Evolutionary conservation across 2,113 vertebrate genomes (phyloP), one percentile per base, ranked within the genome.

Genomic region (Corapipo altera): DNA sequence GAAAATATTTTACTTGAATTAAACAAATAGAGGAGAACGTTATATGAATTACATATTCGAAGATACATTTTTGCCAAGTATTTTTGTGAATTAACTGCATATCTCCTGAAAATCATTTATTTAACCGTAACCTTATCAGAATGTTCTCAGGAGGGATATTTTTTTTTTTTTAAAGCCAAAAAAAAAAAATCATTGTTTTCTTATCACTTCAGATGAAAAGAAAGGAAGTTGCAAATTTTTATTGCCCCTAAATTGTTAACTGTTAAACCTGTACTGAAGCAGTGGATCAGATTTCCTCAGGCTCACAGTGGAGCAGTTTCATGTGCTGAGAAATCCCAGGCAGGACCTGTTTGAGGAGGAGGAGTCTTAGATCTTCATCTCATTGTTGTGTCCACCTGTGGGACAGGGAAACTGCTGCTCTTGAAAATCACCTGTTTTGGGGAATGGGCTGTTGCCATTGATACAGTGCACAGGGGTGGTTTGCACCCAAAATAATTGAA

Each of bases 21-120:
- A 95, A 97, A 94, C 93, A 97, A 98, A 96, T 91, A 93, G 76
- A 90, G 58, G 83, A 48, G 69, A 77, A 80, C 11, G 28, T 54
- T 97, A 51, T 7, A 89, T 44, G 32, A 69, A 78, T 78, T 86
- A 86, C 74, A 72, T 81, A 75, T 33, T 89, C 15, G 1, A 4
- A 67, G 33, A 65, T 52, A 35, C 43, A 4, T 28, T 73, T 85
- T 84, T 65, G 79, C 74, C 76, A 69, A 59, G 83, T 57, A 20
- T 76, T 86, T 82, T 73, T 82, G 32, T 67, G 51, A 78, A 92
- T 78, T 74, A 85, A 15, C 65, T 9, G 35, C 44, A 0, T 32
- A 8, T 10, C 26, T 93, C 33, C 86, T 51, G 66, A 85, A 92
- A 91, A 89, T 41, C 9, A 15, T 85, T 82, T 37, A 32, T 89